phyloP scores from a whole-genome alignment of 2,797 vertebrate genomes.

The Eospalax fontanierii region DNA sequence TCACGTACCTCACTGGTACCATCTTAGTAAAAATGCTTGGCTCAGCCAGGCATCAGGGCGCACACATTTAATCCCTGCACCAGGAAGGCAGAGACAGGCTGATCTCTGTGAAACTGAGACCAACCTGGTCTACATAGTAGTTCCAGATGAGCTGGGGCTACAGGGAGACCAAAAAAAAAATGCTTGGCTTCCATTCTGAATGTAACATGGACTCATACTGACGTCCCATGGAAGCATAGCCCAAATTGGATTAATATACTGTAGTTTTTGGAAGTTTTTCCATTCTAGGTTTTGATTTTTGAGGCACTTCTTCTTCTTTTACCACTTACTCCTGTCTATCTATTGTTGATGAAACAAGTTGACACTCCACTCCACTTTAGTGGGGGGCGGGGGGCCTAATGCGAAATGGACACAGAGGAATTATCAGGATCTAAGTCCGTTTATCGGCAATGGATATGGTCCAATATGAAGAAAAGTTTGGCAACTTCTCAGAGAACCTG shows the following conservation, averaged over 20 bases:
- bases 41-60: neutral
- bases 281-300: slow-evolving; percentile 10
- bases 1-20: neutral
- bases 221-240: slow-evolving; percentile 38
- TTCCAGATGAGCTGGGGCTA: no score
- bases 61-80: no score
- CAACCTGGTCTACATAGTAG: no score
- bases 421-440: neutral
- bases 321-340: no score
- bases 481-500: neutral
- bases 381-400: neutral
- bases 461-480: neutral
- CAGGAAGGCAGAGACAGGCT: no score
- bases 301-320: neutral
- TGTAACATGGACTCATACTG: neutral
- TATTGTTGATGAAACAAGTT: neutral
- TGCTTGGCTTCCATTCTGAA: slow-evolving; percentile 11
- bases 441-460: neutral
- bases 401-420: neutral
- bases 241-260: slow-evolving; percentile 7
- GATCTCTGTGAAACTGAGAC: no score
- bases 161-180: neutral
- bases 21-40: slow-evolving; percentile 39
- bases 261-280: neutral
- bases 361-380: no score